Base-by-base conservation (phyloP, 2,888 invertebrate genomes). In the Trissonchulus sp. region DNA sequence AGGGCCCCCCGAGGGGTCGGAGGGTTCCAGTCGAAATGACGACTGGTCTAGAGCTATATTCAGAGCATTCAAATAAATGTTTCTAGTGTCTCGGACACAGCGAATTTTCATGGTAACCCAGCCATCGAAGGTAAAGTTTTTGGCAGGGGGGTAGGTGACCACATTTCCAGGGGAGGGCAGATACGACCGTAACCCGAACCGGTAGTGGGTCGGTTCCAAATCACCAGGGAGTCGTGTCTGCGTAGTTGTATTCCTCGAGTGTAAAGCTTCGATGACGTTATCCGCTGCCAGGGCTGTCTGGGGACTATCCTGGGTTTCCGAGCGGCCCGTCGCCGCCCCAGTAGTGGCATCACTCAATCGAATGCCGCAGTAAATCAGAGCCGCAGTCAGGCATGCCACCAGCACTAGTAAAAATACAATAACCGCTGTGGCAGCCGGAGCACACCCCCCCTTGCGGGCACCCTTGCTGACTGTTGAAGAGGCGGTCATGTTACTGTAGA, bases 91-190 rank as follows among this genome's bases (percentile, higher is more conserved):
- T 8, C 2, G 3, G 15, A 33, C 31, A 31, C 69, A 69, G 15
- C 33, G 2, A 30, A 69, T 30, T 34, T 8, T 2, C 3, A 69
- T 69, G 3, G 3, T 34, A 15, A 69, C 69, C 3, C 8, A 28
- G 2, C 69, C 69, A 8, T 33, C 33, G 28, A 69, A 69, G 3
- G 69, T 69, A 15, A 69, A 69, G 69, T 69, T 69, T 15, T 8
- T 3, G 8, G 3, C 8, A 8, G 34, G 31, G 15, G 3, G 3
- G 35, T 8, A 69, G 8, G 33, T 33, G 15, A 69, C 28, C 8
- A 15, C 69, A 69, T 69, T 34, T 3, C 28, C 69, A 30, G 69
- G 69, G 34, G 31, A 33, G 31, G 15, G 48, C 8, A 48, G 48
- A 48, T 48, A 69, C 8, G 69, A 15, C n/a, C 31, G 3, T 15